Evolutionary conservation across 2,888 invertebrate genomes (phyloP).

Genomic region (Aspidiotus destructor): DNA sequence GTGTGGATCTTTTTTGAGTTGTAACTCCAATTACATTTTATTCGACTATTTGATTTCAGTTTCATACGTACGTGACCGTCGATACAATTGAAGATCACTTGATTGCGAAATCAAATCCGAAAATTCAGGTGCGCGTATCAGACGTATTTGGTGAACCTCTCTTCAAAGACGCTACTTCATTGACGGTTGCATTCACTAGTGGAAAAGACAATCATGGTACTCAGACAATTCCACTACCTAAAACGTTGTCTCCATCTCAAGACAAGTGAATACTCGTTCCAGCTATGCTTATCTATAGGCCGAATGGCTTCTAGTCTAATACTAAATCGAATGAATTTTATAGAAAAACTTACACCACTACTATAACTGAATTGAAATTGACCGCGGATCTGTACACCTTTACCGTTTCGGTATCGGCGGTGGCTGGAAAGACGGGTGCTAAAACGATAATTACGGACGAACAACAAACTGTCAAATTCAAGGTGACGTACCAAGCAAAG

Average conservation of each 20-base stretch:
- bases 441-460: not conserved
- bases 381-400: constrained; percentile 78
- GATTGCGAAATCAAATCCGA: constrained; percentile 36
- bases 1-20: constrained; percentile 43
- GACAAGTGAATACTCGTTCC: constrained; percentile 42
- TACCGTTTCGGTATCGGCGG: constrained; percentile 4
- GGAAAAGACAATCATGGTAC: constrained; percentile 65
- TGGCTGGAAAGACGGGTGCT: constrained; percentile 4
- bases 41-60: constrained; percentile 72
- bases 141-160: constrained; percentile 66
- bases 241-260: constrained; percentile 43
- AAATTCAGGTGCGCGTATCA: constrained; percentile 60
- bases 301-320: too few relatives aligned
- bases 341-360: constrained; percentile 62
- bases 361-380: constrained; percentile 65
- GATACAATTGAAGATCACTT: constrained; percentile 62
- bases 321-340: constrained; percentile 18
- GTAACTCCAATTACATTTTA: constrained; percentile 53
- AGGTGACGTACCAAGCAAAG: constrained; percentile 51
- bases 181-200: constrained; percentile 50
- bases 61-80: constrained; percentile 44
- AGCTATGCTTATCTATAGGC: not conserved
- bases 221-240: constrained; percentile 56
- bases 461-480: not conserved
- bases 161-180: constrained; percentile 42